Evolutionary conservation across 2,888 invertebrate genomes (phyloP).

Genomic region (Spialia ferax): DNA sequence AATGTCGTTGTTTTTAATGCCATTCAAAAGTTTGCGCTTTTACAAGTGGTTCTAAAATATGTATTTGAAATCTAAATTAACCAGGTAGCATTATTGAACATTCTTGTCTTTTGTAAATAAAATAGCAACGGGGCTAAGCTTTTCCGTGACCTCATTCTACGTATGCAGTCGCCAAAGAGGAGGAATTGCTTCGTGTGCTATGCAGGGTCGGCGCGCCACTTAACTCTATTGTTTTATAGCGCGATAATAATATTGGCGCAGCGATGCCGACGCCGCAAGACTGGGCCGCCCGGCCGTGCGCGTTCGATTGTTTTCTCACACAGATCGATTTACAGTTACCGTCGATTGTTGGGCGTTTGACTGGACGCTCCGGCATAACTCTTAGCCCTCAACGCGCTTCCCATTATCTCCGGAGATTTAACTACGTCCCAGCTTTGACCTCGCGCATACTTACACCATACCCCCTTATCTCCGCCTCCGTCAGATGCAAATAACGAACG

Average conservation of each 20-base stretch:
- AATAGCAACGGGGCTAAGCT: constrained; percentile 31
- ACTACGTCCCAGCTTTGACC: constrained; percentile 48
- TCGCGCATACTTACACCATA: constrained; percentile 18
- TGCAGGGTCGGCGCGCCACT: constrained; percentile 49
- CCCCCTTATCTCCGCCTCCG: constrained; percentile 30
- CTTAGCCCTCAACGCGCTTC: constrained; percentile 49
- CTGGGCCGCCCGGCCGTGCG: constrained; percentile 52
- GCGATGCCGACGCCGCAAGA: constrained; percentile 45
- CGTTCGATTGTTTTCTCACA: constrained; percentile 70
- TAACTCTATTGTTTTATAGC: constrained; percentile 67
- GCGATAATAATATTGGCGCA: constrained; percentile 69
- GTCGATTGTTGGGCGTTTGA: constrained; percentile 51
- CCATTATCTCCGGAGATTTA: constrained; percentile 60
- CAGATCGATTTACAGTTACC: constrained; percentile 68
- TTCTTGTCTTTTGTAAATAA: constrained; percentile 40
- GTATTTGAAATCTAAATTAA: not conserved
- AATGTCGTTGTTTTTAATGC: not conserved
- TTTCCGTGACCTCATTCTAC: constrained; percentile 37
- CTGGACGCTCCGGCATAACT: constrained; percentile 46
- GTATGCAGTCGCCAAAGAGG: constrained; percentile 37
- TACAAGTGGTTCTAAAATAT: not conserved
- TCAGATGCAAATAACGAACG: constrained; percentile 47
- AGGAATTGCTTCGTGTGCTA: constrained; percentile 39
- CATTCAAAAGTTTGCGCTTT: not conserved
- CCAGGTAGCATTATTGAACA: not conserved